Percentiles rank a stretch among this genome's conserved stretches.
Conservation (phyloP, 2,113 vertebrate genomes). For the Cranoglanis bouderius region DNA sequence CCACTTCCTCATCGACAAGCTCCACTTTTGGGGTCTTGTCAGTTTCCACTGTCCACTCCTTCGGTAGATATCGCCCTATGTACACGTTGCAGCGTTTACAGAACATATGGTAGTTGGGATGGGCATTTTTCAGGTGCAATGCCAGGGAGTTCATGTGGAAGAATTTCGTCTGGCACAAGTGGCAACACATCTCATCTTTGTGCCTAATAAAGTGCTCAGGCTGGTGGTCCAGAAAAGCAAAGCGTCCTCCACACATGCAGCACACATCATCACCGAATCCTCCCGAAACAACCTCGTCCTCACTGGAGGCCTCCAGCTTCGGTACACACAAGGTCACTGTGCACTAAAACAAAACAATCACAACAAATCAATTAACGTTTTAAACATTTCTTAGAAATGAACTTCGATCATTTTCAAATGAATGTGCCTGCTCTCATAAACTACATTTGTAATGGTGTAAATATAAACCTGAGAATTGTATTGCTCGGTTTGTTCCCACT, state of each 20-base stretch:
- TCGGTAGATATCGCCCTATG: constrained; percentile 32
- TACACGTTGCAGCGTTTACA: constrained; percentile 57
- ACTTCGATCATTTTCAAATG: not conserved
- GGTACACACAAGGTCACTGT: not conserved
- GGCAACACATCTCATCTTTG: constrained; percentile 53
- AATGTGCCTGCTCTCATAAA: not conserved
- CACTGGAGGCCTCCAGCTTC: constrained; percentile 40
- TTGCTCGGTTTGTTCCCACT: not conserved
- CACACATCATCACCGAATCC: constrained; percentile 34
- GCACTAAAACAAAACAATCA: constrained; percentile 11
- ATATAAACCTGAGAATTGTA: not conserved
- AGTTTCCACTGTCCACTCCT: not conserved
- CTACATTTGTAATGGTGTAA: not conserved
- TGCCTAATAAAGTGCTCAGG: constrained; percentile 60
- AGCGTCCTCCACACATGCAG: constrained; percentile 63
- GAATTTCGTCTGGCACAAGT: constrained; percentile 63
- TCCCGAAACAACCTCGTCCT: constrained; percentile 41
- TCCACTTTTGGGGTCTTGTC: not conserved
- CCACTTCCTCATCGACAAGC: not conserved
- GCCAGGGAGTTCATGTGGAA: constrained; percentile 54
- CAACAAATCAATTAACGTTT: not conserved
- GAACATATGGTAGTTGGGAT: constrained; percentile 40
- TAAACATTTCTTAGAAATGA: not conserved
- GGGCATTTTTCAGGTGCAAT: constrained; percentile 61
- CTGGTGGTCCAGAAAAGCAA: constrained; percentile 47